Percentiles rank a stretch among this genome's conserved stretches.
Conservation (phyloP, 2,888 invertebrate species). For the Agrilus biguttatus region DNA sequence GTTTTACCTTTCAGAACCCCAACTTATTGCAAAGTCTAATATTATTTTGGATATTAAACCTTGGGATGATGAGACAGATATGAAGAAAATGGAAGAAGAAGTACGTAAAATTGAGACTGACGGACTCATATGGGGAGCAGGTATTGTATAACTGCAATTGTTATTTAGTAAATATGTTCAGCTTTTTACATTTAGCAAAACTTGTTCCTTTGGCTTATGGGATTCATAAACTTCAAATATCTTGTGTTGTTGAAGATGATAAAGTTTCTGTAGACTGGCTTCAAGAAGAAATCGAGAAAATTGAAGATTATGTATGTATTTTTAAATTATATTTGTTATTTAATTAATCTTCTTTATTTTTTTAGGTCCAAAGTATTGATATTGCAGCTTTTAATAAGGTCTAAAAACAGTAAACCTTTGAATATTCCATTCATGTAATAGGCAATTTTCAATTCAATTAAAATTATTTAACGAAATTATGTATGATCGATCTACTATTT, state of each 20-base stretch:
- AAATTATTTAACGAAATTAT: neutral
- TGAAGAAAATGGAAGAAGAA: slow-evolving; percentile 65
- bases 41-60: slow-evolving; percentile 91
- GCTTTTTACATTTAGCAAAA: slow-evolving; percentile 44
- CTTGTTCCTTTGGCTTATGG: slow-evolving; percentile 84
- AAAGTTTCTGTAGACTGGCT: slow-evolving; percentile 82
- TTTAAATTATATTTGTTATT: slow-evolving; percentile 1
- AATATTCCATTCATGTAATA: neutral
- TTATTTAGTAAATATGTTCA: neutral
- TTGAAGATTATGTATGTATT: slow-evolving; percentile 61
- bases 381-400: slow-evolving; percentile 94
- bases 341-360: slow-evolving; percentile 3
- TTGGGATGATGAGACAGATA: slow-evolving; percentile 86
- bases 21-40: slow-evolving; percentile 84
- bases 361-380: slow-evolving; percentile 63
- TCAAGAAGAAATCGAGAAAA: slow-evolving; percentile 70
- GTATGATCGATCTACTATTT: too few relatives aligned
- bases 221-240: slow-evolving; percentile 82
- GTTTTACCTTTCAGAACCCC: slow-evolving; percentile 45
- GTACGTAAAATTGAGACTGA: slow-evolving; percentile 68
- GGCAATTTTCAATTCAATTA: neutral
- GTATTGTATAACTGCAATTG: slow-evolving; percentile 20
- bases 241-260: slow-evolving; percentile 90
- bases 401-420: slow-evolving; percentile 26
- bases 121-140: slow-evolving; percentile 87